Percentiles rank a stretch among this genome's conserved stretches.
These are phyloP conservation scores for Acanthurus tractus DNA, from an alignment of 2,797 vertebrate species.

Conservation along the genomic window DNA sequence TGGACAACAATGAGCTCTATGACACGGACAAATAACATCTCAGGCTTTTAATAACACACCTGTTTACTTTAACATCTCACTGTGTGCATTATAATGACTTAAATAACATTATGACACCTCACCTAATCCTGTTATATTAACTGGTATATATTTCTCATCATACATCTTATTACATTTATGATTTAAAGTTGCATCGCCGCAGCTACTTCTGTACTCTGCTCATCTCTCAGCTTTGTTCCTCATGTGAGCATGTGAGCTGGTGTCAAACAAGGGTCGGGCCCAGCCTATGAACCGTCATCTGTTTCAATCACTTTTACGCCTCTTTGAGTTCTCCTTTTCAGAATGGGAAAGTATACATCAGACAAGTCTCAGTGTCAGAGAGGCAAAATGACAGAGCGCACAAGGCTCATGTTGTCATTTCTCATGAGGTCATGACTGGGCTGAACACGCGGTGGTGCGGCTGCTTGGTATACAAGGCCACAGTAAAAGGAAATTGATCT, in stretches of 20 bases:
- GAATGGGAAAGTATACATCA: slow-evolving; percentile 52
- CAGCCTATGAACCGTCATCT: slow-evolving; percentile 20
- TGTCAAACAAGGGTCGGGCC: slow-evolving; percentile 4
- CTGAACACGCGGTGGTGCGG: slow-evolving; percentile 12
- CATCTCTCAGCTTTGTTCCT: not conserved
- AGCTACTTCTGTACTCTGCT: not conserved
- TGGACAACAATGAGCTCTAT: not conserved
- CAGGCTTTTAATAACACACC: too few relatives aligned
- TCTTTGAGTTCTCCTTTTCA: slow-evolving; percentile 15
- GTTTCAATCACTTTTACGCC: slow-evolving; percentile 36
- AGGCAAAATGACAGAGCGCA: slow-evolving; percentile 33
- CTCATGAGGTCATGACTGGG: slow-evolving; percentile 46
- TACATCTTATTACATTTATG: not conserved
- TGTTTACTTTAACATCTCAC: not conserved
- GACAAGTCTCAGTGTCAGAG: not conserved
- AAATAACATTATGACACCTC: not conserved
- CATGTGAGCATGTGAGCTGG: not conserved
- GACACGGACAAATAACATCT: not conserved
- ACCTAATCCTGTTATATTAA: not conserved
- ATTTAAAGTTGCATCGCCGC: not conserved
- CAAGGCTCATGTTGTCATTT: slow-evolving; percentile 57
- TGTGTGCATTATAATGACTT: too few relatives aligned
- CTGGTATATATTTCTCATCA: not conserved
- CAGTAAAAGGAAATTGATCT: slow-evolving; percentile 72
- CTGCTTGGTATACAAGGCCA: slow-evolving; percentile 70